phyloP scores from a whole-genome alignment of 2,113 vertebrate species.

The Muntiacus reevesi region DNA sequence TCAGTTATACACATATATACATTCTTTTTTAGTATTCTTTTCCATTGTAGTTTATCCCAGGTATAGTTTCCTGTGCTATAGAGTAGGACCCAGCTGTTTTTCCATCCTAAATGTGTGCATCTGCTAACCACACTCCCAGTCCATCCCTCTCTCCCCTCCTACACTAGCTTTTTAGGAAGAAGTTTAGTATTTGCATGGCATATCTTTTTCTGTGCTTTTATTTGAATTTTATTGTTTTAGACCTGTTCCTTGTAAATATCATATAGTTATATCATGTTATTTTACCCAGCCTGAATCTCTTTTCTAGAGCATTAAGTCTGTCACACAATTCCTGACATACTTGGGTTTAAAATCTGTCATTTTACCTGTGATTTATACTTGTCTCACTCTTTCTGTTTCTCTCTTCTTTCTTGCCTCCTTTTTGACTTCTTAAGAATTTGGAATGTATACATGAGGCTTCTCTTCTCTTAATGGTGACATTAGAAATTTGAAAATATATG shows the following conservation, averaged over 20 bases:
- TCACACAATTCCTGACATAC: background rate
- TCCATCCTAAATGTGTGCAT: background rate
- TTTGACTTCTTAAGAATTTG: background rate
- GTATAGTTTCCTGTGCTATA: background rate
- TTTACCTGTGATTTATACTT: background rate
- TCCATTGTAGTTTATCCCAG: background rate
- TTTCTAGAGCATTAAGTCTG: background rate
- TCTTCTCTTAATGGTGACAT: background rate
- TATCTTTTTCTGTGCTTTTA: background rate
- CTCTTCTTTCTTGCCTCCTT: background rate
- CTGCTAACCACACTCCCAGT: background rate
- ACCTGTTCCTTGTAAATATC: background rate
- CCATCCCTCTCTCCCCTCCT: background rate
- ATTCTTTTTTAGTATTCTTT: background rate
- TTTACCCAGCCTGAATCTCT: background rate
- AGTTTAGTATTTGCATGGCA: background rate
- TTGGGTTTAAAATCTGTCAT: background rate
- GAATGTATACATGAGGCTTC: background rate
- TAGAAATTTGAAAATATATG: background rate
- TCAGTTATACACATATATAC: background rate
- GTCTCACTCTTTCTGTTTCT: background rate
- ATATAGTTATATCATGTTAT: background rate
- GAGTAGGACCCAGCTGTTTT: background rate
- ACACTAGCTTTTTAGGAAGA: background rate
- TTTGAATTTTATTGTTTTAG: background rate